A percentile compares a stretch with the other conserved stretches of the same genome.
phyloP scores from a whole-genome alignment of 2,797 vertebrate genomes.

The Falco berigora region DNA sequence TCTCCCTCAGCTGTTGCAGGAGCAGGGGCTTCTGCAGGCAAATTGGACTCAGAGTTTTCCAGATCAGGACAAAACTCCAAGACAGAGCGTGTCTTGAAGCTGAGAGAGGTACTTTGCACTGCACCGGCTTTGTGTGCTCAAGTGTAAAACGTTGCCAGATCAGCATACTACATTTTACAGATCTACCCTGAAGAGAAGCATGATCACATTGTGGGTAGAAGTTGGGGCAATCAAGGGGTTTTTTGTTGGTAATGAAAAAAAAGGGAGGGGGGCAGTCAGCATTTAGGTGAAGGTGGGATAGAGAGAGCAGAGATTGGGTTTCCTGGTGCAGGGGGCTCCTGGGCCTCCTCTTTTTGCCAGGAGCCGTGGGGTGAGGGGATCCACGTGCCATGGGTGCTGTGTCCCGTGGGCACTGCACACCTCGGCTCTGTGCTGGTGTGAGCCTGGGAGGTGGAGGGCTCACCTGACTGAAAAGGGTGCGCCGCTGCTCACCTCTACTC shows the following conservation, averaged over 20 bases:
- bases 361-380: rapidly evolving
- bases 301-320: neutral
- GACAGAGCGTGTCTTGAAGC: neutral
- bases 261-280: neutral
- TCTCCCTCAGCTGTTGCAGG: neutral
- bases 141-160: neutral
- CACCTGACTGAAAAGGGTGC: rapidly evolving
- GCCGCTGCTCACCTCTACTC: neutral
- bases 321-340: neutral
- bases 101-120: neutral
- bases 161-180: neutral
- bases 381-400: rapidly evolving
- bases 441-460: neutral
- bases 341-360: neutral
- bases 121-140: neutral
- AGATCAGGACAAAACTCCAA: neutral
- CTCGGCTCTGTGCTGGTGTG: neutral
- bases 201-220: neutral
- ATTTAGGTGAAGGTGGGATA: neutral
- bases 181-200: neutral
- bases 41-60: neutral
- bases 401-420: neutral
- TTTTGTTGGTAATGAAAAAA: neutral
- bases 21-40: neutral
- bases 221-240: neutral